A percentile compares a stretch with the other conserved stretches of the same genome.
These are phyloP conservation scores for Cataglyphis altisquamis DNA, from an alignment of 2,888 invertebrate genomes.

Conservation along the genomic window DNA sequence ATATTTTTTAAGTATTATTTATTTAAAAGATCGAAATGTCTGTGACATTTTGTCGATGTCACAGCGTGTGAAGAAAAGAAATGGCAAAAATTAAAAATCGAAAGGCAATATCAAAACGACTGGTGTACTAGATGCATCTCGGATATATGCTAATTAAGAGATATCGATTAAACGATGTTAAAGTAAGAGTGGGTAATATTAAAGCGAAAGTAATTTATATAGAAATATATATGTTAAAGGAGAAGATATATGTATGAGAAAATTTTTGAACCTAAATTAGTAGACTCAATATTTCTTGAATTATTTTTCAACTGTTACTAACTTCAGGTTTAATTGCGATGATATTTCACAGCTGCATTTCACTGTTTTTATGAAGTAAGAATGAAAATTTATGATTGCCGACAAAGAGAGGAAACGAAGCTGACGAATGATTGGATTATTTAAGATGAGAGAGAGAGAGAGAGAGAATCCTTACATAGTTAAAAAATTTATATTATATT, in stretches of 20 bases:
- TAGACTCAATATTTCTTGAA: background rate
- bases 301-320: background rate
- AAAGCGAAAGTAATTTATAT: background rate
- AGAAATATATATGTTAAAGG: no score
- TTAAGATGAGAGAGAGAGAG: background rate
- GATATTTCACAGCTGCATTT: background rate
- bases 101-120: background rate
- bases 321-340: background rate
- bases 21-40: background rate
- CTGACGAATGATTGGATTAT: background rate
- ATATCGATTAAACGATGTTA: background rate
- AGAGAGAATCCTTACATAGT: no score
- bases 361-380: conserved; percentile 1
- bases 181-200: background rate
- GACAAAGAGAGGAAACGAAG: conserved; percentile 14
- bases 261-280: background rate
- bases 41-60: background rate
- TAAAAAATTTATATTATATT: no score
- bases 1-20: background rate
- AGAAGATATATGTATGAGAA: background rate
- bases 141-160: conserved; percentile 9
- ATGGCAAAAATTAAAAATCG: background rate
- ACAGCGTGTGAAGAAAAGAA: background rate
- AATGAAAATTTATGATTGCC: conserved; percentile 59
- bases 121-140: background rate